Percentiles rank a stretch among this genome's conserved stretches.
These are phyloP conservation scores for Muricea muricata DNA, from an alignment of 92 coral and sea anemone species.

Conservation along the genomic window DNA sequence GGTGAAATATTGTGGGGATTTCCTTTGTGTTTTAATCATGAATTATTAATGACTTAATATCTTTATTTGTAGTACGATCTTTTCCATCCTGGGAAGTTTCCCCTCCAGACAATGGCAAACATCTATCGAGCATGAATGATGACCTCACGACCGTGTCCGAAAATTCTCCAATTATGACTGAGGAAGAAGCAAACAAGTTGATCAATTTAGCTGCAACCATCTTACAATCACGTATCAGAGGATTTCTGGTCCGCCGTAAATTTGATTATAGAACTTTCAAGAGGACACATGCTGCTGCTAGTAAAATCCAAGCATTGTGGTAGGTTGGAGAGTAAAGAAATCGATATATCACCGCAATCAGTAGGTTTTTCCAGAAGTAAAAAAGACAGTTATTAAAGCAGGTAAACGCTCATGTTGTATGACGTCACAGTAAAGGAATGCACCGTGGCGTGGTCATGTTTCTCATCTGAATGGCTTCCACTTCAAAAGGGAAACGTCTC, in stretches of 20 bases:
- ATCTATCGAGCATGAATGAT: neutral
- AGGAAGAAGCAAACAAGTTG: constrained; percentile 87
- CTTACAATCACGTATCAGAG: constrained; percentile 88
- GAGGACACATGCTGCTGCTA: constrained; percentile 77
- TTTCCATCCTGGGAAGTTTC: constrained; percentile 7
- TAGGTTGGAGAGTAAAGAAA: constrained; percentile 42
- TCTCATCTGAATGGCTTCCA: too few relatives aligned
- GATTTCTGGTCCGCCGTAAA: constrained; percentile 81
- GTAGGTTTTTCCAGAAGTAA: too few relatives aligned
- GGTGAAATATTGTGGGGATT: too few relatives aligned
- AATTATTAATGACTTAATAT: neutral
- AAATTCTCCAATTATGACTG: constrained; percentile 84
- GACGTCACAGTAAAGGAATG: too few relatives aligned
- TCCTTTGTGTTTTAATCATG: too few relatives aligned
- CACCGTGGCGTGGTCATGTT: too few relatives aligned
- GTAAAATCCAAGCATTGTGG: constrained; percentile 89
- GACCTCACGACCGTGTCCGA: constrained; percentile 7
- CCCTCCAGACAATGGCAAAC: neutral
- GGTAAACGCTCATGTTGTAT: too few relatives aligned
- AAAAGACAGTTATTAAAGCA: too few relatives aligned
- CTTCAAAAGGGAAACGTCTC: too few relatives aligned
- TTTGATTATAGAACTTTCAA: constrained; percentile 75
- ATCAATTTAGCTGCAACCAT: constrained; percentile 90
- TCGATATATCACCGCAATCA: too few relatives aligned
- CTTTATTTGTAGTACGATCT: neutral